Percentiles rank a stretch among this genome's conserved stretches.
Conservation (phyloP, 2,797 vertebrate genomes). For the Argyrosomus regius region DNA sequence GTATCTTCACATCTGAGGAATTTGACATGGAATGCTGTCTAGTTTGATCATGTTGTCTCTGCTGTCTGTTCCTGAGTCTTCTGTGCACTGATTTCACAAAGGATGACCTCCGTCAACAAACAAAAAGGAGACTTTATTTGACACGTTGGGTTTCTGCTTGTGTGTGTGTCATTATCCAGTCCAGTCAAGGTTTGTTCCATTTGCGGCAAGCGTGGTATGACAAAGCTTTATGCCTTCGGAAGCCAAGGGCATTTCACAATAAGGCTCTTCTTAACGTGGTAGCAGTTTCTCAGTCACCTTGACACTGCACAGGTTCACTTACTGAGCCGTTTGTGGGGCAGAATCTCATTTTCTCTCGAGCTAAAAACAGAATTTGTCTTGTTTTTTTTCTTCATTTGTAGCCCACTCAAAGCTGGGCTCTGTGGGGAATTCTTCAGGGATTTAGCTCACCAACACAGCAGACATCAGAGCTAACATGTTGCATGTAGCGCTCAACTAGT, state of each 20-base stretch:
- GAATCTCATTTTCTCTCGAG: constrained; percentile 60
- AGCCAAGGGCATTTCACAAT: constrained; percentile 62
- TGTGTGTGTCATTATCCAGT: constrained; percentile 51
- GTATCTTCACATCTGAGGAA: constrained; percentile 74
- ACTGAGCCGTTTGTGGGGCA: constrained; percentile 51
- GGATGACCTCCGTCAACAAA: constrained; percentile 64
- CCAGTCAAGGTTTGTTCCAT: constrained; percentile 66
- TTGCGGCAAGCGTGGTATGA: constrained; percentile 49
- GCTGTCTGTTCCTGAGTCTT: constrained; percentile 51
- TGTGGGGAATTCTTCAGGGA: constrained; percentile 22
- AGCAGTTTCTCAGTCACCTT: constrained; percentile 66
- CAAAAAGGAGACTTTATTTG: constrained; percentile 55
- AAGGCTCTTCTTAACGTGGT: constrained; percentile 48
- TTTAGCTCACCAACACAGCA: constrained; percentile 13
- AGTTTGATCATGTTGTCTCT: constrained; percentile 72
- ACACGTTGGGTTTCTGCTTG: constrained; percentile 42
- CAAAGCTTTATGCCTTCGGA: constrained; percentile 64
- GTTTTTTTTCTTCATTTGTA: constrained; percentile 35
- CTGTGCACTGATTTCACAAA: constrained; percentile 48
- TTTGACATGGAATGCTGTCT: constrained; percentile 73
- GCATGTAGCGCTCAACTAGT: constrained; percentile 45
- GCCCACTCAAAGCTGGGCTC: constrained; percentile 22
- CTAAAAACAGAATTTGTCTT: constrained; percentile 50
- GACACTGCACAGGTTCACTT: constrained; percentile 52
- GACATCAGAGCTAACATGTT: constrained; percentile 41